These are phyloP conservation scores for Astyanax mexicanus DNA, from an alignment of 2,797 vertebrate species.

Conservation along the genomic window DNA sequence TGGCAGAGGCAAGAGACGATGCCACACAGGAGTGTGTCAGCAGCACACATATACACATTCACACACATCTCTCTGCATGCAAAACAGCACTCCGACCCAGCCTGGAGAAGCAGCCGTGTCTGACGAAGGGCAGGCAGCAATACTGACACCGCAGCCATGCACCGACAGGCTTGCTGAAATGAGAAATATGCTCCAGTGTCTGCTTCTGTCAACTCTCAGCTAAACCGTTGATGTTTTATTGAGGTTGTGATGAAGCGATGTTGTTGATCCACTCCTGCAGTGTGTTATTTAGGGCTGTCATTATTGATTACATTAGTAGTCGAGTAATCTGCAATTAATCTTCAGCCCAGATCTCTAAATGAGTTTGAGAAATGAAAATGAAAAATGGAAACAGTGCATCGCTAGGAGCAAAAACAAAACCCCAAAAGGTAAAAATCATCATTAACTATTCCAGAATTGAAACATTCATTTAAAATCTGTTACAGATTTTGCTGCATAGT, in stretches of 20 bases:
- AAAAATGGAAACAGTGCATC: neutral
- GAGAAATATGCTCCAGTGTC: slow-evolving; percentile 30
- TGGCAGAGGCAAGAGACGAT: slow-evolving; percentile 40
- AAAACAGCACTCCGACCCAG: slow-evolving; percentile 31
- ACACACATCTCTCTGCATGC: slow-evolving; percentile 37
- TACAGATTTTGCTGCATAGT: no score
- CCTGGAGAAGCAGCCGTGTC: slow-evolving; percentile 33
- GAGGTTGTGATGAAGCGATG: neutral
- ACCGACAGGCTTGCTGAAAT: slow-evolving; percentile 27
- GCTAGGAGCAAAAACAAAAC: neutral
- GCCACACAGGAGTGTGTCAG: slow-evolving; percentile 43
- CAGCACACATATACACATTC: slow-evolving; percentile 12
- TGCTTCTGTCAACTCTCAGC: slow-evolving; percentile 25
- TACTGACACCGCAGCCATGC: slow-evolving; percentile 25
- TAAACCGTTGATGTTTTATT: slow-evolving; percentile 26
- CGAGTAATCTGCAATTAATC: neutral
- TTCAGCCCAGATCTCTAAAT: neutral
- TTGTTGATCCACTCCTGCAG: neutral
- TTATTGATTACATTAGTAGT: neutral
- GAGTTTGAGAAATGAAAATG: neutral
- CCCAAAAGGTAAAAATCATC: neutral
- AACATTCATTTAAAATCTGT: neutral
- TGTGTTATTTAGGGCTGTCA: slow-evolving; percentile 11
- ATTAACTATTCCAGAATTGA: no score
- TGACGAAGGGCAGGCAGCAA: slow-evolving; percentile 42